A percentile compares a stretch with the other conserved stretches of the same genome.
Evolutionary conservation across 2,888 invertebrate species (phyloP).

Genomic region (Limenitis camilla): DNA sequence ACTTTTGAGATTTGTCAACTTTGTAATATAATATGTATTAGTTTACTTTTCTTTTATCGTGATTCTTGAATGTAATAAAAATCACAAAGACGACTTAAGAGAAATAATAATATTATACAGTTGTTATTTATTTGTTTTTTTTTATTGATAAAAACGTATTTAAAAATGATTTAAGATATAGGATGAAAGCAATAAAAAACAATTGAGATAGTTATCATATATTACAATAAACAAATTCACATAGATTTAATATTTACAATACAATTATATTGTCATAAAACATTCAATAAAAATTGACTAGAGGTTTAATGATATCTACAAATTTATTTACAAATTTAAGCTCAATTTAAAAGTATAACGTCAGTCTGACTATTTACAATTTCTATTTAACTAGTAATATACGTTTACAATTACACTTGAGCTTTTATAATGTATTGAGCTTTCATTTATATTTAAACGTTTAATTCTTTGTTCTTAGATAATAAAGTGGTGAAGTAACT

Average conservation of each 20-base stretch:
- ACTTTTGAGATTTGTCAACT: no score
- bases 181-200: constrained; percentile 22
- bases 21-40: no score
- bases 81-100: no score
- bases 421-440: background rate
- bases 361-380: constrained; percentile 55
- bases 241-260: constrained; percentile 59
- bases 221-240: constrained; percentile 57
- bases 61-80: no score
- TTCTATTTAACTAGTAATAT: constrained; percentile 25
- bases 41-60: no score
- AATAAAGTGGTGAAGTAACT: background rate
- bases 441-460: no score
- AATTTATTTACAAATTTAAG: constrained; percentile 66
- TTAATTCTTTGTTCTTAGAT: background rate
- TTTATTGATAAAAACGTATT: background rate
- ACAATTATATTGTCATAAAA: constrained; percentile 72
- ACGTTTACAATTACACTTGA: constrained; percentile 25
- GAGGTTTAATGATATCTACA: constrained; percentile 61
- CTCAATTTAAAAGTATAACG: constrained; percentile 63
- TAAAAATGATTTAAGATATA: background rate
- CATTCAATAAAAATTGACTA: constrained; percentile 72
- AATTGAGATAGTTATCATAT: constrained; percentile 47
- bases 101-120: no score
- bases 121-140: no score